These are phyloP conservation scores for Stichodactyla helianthus DNA, from an alignment of 64 coral and sea anemone species.

Conservation along the genomic window DNA sequence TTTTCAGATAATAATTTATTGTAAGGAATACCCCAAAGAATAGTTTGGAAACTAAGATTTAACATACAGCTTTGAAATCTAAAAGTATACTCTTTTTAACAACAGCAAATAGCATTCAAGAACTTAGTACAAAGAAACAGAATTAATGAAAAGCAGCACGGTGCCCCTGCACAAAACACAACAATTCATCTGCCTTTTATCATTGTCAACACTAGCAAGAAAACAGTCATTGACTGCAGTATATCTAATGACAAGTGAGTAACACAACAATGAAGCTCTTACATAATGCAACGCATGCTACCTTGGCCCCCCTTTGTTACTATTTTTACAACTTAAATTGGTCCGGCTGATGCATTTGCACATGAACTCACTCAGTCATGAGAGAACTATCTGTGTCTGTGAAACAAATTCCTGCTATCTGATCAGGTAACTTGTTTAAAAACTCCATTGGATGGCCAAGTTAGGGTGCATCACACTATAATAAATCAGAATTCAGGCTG, in stretches of 20 bases:
- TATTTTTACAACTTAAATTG: no score
- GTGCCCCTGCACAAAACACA: conserved; percentile 82
- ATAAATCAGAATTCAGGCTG: no score
- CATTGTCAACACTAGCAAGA: conserved; percentile 99
- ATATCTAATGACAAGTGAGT: conserved; percentile 99
- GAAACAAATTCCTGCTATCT: no score
- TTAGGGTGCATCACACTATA: no score
- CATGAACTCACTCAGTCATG: no score
- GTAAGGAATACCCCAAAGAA: background rate
- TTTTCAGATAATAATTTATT: background rate
- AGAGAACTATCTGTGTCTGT: no score
- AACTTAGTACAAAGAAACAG: conserved; percentile 94
- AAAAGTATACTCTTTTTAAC: background rate
- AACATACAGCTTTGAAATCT: background rate
- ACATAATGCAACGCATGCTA: no score
- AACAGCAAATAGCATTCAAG: conserved; percentile 98
- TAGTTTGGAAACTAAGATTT: background rate
- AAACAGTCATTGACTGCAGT: conserved; percentile 98
- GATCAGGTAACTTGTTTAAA: no score
- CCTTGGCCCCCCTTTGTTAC: no score
- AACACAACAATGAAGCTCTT: no score
- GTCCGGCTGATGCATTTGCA: no score
- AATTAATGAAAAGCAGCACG: conserved; percentile 73
- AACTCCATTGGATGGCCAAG: no score
- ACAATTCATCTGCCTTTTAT: conserved; percentile 98